A percentile compares a stretch with the other conserved stretches of the same genome.
Evolutionary conservation across 2,797 vertebrate genomes (phyloP).

Genomic region (Sebastes minor): DNA sequence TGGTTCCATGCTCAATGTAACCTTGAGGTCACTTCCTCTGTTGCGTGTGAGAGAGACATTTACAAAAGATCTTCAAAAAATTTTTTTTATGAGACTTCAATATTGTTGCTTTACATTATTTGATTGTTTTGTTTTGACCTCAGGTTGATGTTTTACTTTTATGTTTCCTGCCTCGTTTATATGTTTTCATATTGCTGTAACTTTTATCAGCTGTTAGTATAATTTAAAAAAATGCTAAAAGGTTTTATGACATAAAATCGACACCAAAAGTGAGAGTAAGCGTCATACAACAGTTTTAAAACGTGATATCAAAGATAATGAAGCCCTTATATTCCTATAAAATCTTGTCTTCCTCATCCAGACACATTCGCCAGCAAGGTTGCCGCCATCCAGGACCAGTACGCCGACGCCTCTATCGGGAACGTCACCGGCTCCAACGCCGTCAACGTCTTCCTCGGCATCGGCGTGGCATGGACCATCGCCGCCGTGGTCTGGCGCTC

Average conservation of each 20-base stretch:
- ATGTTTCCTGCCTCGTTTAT: background rate
- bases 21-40: background rate
- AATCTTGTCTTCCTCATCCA: conserved; percentile 42
- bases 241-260: background rate
- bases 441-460: conserved; percentile 89
- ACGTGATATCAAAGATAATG: background rate
- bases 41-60: background rate
- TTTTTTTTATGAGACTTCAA: background rate
- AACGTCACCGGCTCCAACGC: conserved; percentile 90
- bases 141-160: background rate
- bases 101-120: background rate
- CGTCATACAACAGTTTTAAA: background rate
- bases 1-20: background rate
- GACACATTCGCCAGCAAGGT: conserved; percentile 91
- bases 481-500: conserved; percentile 85
- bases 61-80: background rate
- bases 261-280: background rate
- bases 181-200: background rate
- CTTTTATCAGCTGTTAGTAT: background rate
- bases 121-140: background rate
- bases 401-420: conserved; percentile 90
- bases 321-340: background rate
- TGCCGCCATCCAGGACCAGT: conserved; percentile 90
- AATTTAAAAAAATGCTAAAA: background rate
- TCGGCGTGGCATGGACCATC: conserved; percentile 90